These are phyloP conservation scores for Onthophagus taurus DNA, from an alignment of 1,140 invertebrate genomes.

Conservation along the genomic window DNA sequence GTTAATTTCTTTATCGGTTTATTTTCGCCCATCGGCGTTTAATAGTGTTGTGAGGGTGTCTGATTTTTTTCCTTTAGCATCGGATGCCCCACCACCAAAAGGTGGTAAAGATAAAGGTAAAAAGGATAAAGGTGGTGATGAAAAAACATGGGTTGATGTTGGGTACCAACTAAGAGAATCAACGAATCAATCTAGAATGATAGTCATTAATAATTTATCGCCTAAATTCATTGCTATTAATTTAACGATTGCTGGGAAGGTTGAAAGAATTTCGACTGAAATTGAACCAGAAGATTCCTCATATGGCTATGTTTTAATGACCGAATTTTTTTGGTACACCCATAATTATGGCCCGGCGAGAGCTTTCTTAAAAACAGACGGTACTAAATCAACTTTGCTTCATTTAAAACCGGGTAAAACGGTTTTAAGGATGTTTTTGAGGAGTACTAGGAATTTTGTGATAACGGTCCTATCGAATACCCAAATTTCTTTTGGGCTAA, in stretches of 20 bases:
- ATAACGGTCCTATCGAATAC: conserved; percentile 31
- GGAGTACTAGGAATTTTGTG: conserved; percentile 22
- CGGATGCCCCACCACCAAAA: neutral
- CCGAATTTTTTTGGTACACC: conserved; percentile 25
- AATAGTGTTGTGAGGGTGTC: conserved; percentile 23
- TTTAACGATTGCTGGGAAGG: conserved; percentile 17
- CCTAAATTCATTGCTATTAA: conserved; percentile 32
- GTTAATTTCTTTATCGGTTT: conserved; percentile 29
- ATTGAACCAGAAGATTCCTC: conserved; percentile 3
- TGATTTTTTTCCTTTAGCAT: conserved; percentile 14
- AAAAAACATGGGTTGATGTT: no score
- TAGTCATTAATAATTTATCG: conserved; percentile 34
- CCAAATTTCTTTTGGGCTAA: conserved; percentile 26
- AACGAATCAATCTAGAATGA: conserved; percentile 35
- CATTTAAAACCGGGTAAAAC: conserved; percentile 31
- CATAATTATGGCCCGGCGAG: conserved; percentile 13
- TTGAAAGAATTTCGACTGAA: neutral
- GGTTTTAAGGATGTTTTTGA: conserved; percentile 29
- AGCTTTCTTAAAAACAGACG: conserved; percentile 23
- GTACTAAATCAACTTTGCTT: conserved; percentile 24
- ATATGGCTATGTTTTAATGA: conserved; percentile 21
- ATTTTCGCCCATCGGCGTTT: conserved; percentile 32
- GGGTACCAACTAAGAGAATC: conserved; percentile 17
- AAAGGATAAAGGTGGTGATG: conserved; percentile 10
- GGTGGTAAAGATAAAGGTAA: conserved; percentile 13